Evolutionary conservation across 1,140 invertebrate genomes (phyloP), one percentile per base, ranked within the genome.

Genomic region (Cotesia typhae): DNA sequence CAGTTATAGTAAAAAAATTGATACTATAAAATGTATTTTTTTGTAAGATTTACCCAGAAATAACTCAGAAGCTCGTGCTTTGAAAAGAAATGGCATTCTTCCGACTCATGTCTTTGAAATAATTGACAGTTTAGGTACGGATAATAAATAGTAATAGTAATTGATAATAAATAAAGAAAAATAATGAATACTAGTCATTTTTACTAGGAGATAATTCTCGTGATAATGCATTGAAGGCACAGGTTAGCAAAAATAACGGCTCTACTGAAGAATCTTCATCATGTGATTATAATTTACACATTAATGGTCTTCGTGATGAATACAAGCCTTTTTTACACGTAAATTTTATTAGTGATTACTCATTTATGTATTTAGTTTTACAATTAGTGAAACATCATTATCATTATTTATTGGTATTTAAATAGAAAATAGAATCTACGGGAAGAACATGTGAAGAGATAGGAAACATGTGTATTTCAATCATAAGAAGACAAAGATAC

Each of bases 71-170:
- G 88, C 88, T 5, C 81, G 81, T 73, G 74, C 77, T 35, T 73
- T 89, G 12, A 81, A 88, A 67, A 79, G 80, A 55, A 53, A 73
- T 37, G 88, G 88, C 5, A 83, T 89, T 52, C 75, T 88, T 67
- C 88, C 89, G 3, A 87, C 88, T 4, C 88, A 89, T 53, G 86
- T 87, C 4, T 77, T 89, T 41, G 84, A 89, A 64, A 78, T 89
- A 12, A 79, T 85, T 59, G 67, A 53, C 57, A 60, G 38, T 52
- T 38, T 17, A 9, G 28, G 69, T 67, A 71, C 35, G 60, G 65
- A 47, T 28, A 59, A 67, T 38, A 12, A 63, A 63, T 52, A 41
- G 14, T 12, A 67, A 53, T 51, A 55, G 5, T 36, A 10, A 51
- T 53, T 6, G 10, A 67, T 71, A 74, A 6, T 14, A 66, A 14